These are phyloP conservation scores for Parazoanthus swiftii DNA, from an alignment of 92 coral and sea anemone species.

Conservation along the genomic window DNA sequence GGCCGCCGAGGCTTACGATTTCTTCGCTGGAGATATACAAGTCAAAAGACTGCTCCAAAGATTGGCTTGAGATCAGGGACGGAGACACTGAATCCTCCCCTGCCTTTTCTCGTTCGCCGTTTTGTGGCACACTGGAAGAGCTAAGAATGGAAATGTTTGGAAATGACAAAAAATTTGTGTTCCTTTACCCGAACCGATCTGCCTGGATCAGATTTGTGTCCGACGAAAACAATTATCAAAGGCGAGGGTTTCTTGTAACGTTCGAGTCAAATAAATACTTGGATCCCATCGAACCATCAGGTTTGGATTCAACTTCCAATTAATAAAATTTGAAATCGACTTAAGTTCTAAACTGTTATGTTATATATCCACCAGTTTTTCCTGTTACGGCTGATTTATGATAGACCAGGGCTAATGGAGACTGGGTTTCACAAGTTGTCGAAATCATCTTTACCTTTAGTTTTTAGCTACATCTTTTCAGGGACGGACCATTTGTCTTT, in stretches of 20 bases:
- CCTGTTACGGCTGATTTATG: too few species aligned
- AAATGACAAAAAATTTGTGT: neutral
- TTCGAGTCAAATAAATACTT: neutral
- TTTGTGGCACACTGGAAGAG: neutral
- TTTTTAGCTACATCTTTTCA: too few species aligned
- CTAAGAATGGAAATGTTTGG: neutral
- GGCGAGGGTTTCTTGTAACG: conserved; percentile 9
- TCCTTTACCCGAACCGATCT: neutral
- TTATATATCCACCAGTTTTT: too few species aligned
- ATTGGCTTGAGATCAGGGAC: conserved; percentile 26
- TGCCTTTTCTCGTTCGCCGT: neutral
- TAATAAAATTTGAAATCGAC: neutral
- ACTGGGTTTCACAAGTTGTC: too few species aligned
- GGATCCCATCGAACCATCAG: neutral
- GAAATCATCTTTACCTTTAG: too few species aligned
- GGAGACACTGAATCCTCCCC: conserved; percentile 11
- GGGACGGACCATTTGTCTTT: too few species aligned
- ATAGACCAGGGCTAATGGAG: too few species aligned
- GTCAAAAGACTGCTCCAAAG: conserved; percentile 22
- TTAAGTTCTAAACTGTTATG: too few species aligned
- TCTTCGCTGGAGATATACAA: conserved; percentile 9
- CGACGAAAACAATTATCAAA: neutral
- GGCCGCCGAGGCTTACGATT: neutral
- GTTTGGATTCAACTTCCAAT: neutral
- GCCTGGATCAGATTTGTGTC: conserved; percentile 36